Evolutionary conservation across 2,888 invertebrate genomes (phyloP).

Genomic region (Cephus rjabovi): DNA sequence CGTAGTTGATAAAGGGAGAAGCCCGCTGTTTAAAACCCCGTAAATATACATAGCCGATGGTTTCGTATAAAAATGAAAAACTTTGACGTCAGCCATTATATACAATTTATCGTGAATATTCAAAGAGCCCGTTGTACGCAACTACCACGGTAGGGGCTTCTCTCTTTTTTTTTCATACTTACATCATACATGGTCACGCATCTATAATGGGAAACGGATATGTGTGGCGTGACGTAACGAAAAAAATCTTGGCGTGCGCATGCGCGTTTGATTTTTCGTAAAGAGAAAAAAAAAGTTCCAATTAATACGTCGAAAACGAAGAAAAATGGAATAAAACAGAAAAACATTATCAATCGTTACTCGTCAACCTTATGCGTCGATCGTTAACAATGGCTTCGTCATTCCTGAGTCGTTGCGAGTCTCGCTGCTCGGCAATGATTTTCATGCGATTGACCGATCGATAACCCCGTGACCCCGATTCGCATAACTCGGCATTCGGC

Average conservation of each 20-base stretch:
- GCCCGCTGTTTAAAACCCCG: not conserved
- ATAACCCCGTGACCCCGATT: not conserved
- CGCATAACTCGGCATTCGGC: not conserved
- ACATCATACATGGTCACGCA: not conserved
- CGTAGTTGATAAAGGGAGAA: not conserved
- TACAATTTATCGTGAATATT: not conserved
- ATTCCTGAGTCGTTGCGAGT: not conserved
- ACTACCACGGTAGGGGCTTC: not conserved
- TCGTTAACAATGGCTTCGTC: not conserved
- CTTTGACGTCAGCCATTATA: not conserved
- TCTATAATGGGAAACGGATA: not conserved
- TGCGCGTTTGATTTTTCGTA: not conserved
- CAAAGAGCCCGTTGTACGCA: not conserved
- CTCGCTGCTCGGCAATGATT: not conserved
- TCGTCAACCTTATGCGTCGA: not conserved
- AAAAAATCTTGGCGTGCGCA: not conserved
- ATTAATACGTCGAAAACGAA: not conserved
- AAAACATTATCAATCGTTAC: not conserved
- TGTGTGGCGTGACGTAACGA: not conserved
- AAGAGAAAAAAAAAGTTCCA: not conserved
- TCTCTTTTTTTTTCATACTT: not conserved
- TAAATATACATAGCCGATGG: not conserved
- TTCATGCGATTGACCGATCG: not conserved
- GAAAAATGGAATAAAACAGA: not conserved
- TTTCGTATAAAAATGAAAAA: not conserved